phyloP scores from a whole-genome alignment of 2,888 invertebrate genomes.

The Phyllotreta striolata region DNA sequence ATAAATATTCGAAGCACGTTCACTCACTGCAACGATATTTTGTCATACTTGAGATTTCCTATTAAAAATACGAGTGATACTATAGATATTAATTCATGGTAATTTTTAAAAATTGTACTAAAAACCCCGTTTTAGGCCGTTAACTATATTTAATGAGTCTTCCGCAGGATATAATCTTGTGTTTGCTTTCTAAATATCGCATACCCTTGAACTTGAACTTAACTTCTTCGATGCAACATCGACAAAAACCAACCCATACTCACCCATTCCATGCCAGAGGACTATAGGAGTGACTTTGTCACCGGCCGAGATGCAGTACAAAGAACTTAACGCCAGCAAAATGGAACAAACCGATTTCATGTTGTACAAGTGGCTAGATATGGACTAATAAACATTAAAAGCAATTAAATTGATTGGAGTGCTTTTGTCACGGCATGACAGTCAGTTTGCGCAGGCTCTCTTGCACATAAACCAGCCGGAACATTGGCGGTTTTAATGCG shows the following conservation, averaged over 20 bases:
- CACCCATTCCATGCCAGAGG: conserved; percentile 87
- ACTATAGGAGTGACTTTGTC: conserved; percentile 49
- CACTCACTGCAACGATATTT: too few relatives aligned
- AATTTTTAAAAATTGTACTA: too few relatives aligned
- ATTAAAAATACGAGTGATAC: too few relatives aligned
- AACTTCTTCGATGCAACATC: conserved; percentile 13
- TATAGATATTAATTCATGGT: too few relatives aligned
- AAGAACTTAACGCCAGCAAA: conserved; percentile 21
- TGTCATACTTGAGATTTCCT: too few relatives aligned
- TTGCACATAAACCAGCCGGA: conserved; percentile 5
- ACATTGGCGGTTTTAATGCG: background rate
- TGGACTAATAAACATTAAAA: conserved; percentile 11
- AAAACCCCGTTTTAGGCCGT: too few relatives aligned
- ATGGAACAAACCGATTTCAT: conserved; percentile 21
- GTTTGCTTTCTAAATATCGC: too few relatives aligned
- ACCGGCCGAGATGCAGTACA: conserved; percentile 20
- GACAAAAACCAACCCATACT: conserved; percentile 46
- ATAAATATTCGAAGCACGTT: too few relatives aligned
- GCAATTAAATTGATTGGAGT: conserved; percentile 7
- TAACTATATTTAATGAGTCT: too few relatives aligned
- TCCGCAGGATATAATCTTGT: too few relatives aligned
- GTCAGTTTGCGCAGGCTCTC: conserved; percentile 27
- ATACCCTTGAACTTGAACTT: conserved; percentile 15
- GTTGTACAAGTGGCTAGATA: conserved; percentile 10
- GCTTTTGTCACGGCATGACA: background rate